These are phyloP conservation scores for Suricata suricatta DNA, from an alignment of 2,113 vertebrate genomes.

Conservation along the genomic window DNA sequence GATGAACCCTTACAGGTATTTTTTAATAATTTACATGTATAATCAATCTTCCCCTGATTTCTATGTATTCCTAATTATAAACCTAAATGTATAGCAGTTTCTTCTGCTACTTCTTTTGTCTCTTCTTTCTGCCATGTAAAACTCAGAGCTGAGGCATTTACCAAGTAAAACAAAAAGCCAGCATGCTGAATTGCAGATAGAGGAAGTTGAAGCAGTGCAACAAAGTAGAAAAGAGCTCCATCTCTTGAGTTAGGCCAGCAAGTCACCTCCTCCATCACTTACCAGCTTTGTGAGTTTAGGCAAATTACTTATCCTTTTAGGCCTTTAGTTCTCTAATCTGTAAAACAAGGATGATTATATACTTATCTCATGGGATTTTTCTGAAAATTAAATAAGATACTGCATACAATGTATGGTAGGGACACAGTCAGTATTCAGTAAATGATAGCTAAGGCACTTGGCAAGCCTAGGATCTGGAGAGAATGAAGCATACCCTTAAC, in stretches of 20 bases:
- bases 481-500: background rate
- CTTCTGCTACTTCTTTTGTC: background rate
- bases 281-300: background rate
- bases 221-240: background rate
- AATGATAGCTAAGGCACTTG: background rate
- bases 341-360: background rate
- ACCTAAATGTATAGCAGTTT: background rate
- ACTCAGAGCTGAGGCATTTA: background rate
- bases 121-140: background rate
- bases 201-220: background rate
- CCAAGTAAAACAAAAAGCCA: background rate
- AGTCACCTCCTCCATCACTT: background rate
- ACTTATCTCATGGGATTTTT: background rate
- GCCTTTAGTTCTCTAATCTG: background rate
- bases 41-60: background rate
- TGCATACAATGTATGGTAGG: background rate
- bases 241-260: background rate
- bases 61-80: slow-evolving; percentile 21
- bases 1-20: background rate
- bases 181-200: background rate
- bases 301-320: background rate
- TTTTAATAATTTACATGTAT: background rate
- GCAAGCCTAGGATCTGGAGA: background rate
- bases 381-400: slow-evolving; percentile 6
- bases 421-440: background rate